Base-by-base conservation (phyloP, 2,797 vertebrate genomes). In the Trachops cirrhosus region DNA sequence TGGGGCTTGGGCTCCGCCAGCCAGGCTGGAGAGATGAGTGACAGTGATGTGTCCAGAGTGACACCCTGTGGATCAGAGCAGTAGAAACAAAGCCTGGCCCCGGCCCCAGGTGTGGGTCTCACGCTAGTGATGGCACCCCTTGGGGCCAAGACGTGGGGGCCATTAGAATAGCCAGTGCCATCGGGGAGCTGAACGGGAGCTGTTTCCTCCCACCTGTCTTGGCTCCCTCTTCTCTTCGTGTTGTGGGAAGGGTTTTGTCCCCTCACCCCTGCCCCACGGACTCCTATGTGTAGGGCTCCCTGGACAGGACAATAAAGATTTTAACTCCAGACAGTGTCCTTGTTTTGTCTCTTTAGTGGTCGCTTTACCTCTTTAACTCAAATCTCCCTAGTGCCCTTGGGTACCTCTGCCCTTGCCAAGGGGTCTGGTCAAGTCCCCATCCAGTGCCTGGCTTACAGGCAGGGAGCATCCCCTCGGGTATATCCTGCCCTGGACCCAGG, bases 231-330 rank as follows among this genome's bases (percentile, higher is more conserved):
- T 89, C 39, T 37, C 86, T 74, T 29, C n/a, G 29, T 2, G 37
- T 80, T 48, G 26, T 73, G 22, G 73, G 21, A 75, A 21, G 74
- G 14, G 37, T 70, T 91, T 79, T 14, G n/a, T 54, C 85, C 24
- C 73, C 78, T 46, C 6, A 5, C 34, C 48, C 39, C 68, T 46
- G 62, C 75, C 50, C 80, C 39, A 2, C 0, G 5, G 50, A 68
- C 70, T 84, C 92, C 93, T 90, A 48, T 74, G 86, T 48, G 39
- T 1, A 15, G 85, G 85, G 50, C 74, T 89, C 44, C 77, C 85
- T 70, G 80, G 73, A 46, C 64, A 86, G 90, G 86, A 93, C 70
- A 97, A 94, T 97, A 97, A 98, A 98, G 77, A 95, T 89, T 85
- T 93, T 83, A 73, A 96, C 46, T 96, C 57, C 34, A 77, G 32